Evolutionary conservation across 35 echinoderm and acorn worm genomes (phyloP), one percentile per base, ranked within the genome.

Genomic region (Heliocidaris erythrogramma): DNA sequence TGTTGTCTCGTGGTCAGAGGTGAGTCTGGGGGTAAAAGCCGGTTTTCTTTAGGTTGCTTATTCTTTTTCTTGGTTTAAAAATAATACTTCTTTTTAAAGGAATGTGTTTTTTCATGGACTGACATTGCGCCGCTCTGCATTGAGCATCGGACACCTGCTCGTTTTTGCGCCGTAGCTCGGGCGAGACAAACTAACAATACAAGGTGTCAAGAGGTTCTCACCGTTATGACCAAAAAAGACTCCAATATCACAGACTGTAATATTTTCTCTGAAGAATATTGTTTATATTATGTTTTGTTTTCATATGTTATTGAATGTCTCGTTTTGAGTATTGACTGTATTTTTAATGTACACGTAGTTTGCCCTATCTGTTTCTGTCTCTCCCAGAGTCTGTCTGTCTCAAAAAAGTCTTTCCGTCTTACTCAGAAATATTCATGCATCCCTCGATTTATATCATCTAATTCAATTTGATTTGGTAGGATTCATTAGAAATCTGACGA

Each of bases 151-250:
- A 89, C 87, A 89, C 87, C 87, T 89, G 87, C 87, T 47, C 32
- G 32, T 89, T 89, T 89, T n/a, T 89, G 30, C 87, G 47, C 87
- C 87, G 87, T n/a, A 89, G 87, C 87, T 48, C 87, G 29, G 87
- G 87, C 87, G 87, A 89, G 87, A 89, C 87, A 24, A 24, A 5
- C 31, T 32, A 89, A 89, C 87, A 89, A 89, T 89, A 89, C 14
- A 30, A 48, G 87, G 87, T 89, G 87, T 89, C 87, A 89, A 47
- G 32, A 18, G 24, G 87, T 32, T 89, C 87, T n/a, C 87, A 48
- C 87, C 31, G 87, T 89, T 35, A 32, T 32, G 47, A 27, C 87
- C 87, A 48, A 5, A 48, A 48, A 30, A 47, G 47, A 48, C 87
- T 78, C 65, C 65, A 78, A n/a, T 78, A 78, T 78, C 21, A 78